These are phyloP conservation scores for Micromussa lordhowensis DNA, from an alignment of 92 coral and sea anemone species.

Conservation along the genomic window DNA sequence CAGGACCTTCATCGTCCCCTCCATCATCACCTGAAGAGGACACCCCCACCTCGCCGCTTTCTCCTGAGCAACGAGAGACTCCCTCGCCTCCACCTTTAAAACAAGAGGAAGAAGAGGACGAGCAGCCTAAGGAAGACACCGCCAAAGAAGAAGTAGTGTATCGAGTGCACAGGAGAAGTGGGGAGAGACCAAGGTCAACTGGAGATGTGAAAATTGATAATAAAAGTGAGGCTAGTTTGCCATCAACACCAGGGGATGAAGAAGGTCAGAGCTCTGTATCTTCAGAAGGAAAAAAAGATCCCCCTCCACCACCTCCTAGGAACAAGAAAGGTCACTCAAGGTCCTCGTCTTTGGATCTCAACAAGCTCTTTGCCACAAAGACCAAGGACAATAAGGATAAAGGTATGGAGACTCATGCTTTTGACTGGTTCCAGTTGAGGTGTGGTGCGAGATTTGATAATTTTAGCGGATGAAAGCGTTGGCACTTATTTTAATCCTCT, in stretches of 20 bases:
- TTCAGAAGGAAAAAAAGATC: conserved; percentile 81
- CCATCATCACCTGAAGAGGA: conserved; percentile 66
- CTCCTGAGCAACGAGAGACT: conserved; percentile 36
- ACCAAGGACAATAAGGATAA: conserved; percentile 79
- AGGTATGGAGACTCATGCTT: not conserved
- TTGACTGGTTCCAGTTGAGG: not conserved
- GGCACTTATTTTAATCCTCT: not conserved
- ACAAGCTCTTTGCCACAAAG: conserved; percentile 90
- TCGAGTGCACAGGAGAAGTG: conserved; percentile 58
- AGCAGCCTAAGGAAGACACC: conserved; percentile 9
- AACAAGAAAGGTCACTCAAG: conserved; percentile 95
- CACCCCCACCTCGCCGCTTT: conserved; percentile 63
- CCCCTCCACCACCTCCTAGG: conserved; percentile 95
- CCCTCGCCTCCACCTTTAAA: conserved; percentile 38
- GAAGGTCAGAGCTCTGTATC: conserved; percentile 73
- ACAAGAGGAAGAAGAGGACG: conserved; percentile 33
- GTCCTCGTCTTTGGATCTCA: conserved; percentile 94
- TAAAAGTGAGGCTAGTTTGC: conserved; percentile 66
- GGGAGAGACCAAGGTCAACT: conserved; percentile 77
- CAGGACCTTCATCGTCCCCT: conserved; percentile 51
- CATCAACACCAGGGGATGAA: conserved; percentile 60
- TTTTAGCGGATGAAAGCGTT: not conserved
- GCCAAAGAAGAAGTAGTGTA: conserved; percentile 42
- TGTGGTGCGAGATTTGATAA: not conserved
- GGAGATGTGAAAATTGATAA: conserved; percentile 77